These are phyloP conservation scores for Capitella teleta DNA, from an alignment of 1,140 invertebrate genomes.

Conservation along the genomic window DNA sequence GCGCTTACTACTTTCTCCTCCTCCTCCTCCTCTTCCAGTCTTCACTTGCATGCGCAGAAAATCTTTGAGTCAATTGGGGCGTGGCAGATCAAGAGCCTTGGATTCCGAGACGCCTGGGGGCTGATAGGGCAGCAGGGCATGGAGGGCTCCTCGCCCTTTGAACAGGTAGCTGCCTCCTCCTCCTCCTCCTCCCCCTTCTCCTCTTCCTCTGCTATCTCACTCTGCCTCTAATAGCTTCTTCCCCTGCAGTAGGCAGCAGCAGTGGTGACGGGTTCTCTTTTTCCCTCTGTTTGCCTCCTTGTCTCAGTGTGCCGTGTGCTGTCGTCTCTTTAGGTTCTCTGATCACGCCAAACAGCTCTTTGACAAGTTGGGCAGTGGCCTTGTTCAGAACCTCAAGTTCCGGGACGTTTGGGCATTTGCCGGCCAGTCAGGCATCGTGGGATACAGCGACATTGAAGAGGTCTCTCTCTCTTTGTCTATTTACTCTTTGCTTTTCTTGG, in stretches of 20 bases:
- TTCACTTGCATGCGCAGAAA: slow-evolving; percentile 7
- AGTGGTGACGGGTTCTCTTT: no score
- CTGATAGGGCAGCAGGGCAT: slow-evolving; percentile 15
- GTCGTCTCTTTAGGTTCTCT: slow-evolving; percentile 18
- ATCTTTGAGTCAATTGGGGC: slow-evolving; percentile 13
- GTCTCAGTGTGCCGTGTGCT: no score
- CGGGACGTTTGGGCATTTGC: slow-evolving; percentile 51
- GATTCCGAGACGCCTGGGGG: slow-evolving; percentile 14
- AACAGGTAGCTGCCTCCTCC: slow-evolving; percentile 8
- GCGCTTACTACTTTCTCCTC: no score
- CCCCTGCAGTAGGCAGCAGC: no score
- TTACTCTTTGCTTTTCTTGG: neutral
- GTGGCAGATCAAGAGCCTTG: slow-evolving; percentile 12
- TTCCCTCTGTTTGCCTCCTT: no score
- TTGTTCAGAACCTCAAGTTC: slow-evolving; percentile 49
- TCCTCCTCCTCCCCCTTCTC: neutral
- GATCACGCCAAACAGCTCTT: slow-evolving; percentile 35
- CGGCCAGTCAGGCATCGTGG: slow-evolving; percentile 47
- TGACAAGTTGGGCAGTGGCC: slow-evolving; percentile 45
- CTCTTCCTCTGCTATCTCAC: neutral
- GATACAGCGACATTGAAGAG: slow-evolving; percentile 47
- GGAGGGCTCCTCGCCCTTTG: slow-evolving; percentile 7
- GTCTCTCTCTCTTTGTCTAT: slow-evolving; percentile 20
- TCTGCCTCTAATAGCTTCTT: neutral
- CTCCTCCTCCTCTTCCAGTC: slow-evolving; percentile 9